Conservation (phyloP, 1,140 invertebrate species). For the Cherax destructor region DNA sequence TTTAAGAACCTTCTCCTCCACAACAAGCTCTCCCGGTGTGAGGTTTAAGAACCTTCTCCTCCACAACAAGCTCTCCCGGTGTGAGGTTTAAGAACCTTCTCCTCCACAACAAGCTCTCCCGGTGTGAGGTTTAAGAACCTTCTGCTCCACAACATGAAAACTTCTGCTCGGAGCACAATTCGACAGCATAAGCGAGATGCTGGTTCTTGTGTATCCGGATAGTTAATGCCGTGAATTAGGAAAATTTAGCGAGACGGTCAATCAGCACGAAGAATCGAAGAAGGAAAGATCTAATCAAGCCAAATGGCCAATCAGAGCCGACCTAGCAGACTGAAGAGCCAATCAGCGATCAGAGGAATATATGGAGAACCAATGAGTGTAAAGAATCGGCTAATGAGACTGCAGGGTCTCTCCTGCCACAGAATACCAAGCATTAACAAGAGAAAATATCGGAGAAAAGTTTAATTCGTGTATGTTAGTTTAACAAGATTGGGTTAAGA, state of each 20-base stretch:
- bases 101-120: too few relatives aligned
- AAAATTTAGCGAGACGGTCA: conserved; percentile 4
- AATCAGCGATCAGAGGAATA: conserved; percentile 26
- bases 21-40: too few relatives aligned
- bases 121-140: too few relatives aligned
- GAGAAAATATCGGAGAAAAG: too few relatives aligned
- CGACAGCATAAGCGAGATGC: background rate
- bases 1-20: too few relatives aligned
- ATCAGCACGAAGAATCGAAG: conserved; percentile 35
- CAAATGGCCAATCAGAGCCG: conserved; percentile 43
- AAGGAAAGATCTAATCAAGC: conserved; percentile 48
- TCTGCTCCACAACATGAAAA: too few relatives aligned
- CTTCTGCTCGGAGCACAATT: too few relatives aligned
- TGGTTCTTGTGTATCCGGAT: background rate
- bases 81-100: too few relatives aligned
- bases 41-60: too few relatives aligned
- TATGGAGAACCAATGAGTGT: conserved; percentile 45
- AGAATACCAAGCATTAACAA: conserved; percentile 2
- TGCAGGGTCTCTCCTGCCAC: background rate
- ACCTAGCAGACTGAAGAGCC: conserved; percentile 14
- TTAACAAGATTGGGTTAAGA: too few relatives aligned
- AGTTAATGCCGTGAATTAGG: background rate
- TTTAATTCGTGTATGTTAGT: too few relatives aligned
- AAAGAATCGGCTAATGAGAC: conserved; percentile 47
- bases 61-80: too few relatives aligned